These are phyloP conservation scores for Falco biarmicus DNA, from an alignment of 2,797 vertebrate species.

Conservation along the genomic window DNA sequence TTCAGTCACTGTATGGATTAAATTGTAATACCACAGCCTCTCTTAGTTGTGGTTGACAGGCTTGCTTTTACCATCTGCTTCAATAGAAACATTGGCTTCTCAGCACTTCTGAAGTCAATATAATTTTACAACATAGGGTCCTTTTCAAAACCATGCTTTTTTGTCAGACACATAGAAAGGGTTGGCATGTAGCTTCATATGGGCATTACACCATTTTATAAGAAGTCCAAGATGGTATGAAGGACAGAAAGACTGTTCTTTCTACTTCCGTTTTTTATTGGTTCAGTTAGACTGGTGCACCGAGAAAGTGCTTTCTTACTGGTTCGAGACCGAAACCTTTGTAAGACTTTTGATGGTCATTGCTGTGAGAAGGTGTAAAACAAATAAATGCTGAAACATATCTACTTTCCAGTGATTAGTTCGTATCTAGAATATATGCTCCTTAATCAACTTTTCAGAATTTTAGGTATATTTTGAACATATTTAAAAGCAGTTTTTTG, in stretches of 20 bases:
- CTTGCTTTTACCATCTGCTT: background rate
- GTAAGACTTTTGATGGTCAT: background rate
- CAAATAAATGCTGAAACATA: background rate
- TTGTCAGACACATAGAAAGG: background rate
- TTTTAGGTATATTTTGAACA: background rate
- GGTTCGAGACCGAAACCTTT: background rate
- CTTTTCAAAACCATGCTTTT: background rate
- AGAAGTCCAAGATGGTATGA: background rate
- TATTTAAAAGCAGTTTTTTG: background rate
- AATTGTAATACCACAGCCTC: background rate
- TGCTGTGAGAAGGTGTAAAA: background rate
- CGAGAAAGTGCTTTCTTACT: background rate
- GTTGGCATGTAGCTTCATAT: background rate
- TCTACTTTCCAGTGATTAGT: background rate
- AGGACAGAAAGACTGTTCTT: background rate
- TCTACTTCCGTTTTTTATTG: background rate
- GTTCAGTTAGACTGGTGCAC: background rate
- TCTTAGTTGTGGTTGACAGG: background rate
- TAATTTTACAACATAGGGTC: background rate
- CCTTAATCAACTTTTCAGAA: background rate
- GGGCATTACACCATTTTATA: background rate
- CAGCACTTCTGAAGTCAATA: background rate
- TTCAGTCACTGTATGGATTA: background rate
- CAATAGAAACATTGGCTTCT: background rate
- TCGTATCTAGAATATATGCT: background rate